Evolutionary conservation across 2,797 vertebrate genomes (phyloP), one percentile per base, ranked within the genome.

Genomic region (Kryptolebias ocellatus): DNA sequence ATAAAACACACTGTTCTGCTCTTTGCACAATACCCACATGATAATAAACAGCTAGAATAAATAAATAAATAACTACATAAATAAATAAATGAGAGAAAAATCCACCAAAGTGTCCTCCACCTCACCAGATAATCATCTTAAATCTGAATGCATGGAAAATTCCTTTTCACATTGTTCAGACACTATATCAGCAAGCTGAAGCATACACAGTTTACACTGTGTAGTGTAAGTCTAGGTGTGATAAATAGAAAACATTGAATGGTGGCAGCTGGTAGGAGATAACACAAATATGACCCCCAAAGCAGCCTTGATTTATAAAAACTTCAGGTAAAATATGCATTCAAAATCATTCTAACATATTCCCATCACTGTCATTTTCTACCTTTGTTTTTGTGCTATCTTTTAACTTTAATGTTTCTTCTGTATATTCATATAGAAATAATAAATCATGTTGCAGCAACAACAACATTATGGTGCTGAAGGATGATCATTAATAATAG

Each of bases 61-160:
- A 24, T 24, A 24, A 42, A n/a, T 1, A 14, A 42, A 39, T 1
- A 42, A 34, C 4, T 4, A 4, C 7, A 28, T 37, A 8, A 50
- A 50, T 54, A 66, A 53, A 47, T 44, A 24, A 75, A 71, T 28
- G 31, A 52, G 57, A 67, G 44, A 27, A 76, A 67, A 58, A 45
- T 67, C 73, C 76, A 74, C 63, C n/a, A 74, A 59, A 63, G 64
- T 64, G 49, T 79, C 60, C 50, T 61, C 28, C 17, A 39, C 37
- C 42, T 58, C 56, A n/a, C 47, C 49, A 2, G 18, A 82, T 70
- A 56, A 75, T 65, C 61, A 51, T 53, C 54, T 62, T 83, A 57
- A 31, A 17, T 17, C 46, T 51, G 49, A 51, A 51, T 51, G 18
- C 18, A 12, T 24, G 16, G 8, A 45, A 37, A 37, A 54, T 24